Evolutionary conservation across 2,113 vertebrate genomes (phyloP).

Genomic region (Clupea harengus): DNA sequence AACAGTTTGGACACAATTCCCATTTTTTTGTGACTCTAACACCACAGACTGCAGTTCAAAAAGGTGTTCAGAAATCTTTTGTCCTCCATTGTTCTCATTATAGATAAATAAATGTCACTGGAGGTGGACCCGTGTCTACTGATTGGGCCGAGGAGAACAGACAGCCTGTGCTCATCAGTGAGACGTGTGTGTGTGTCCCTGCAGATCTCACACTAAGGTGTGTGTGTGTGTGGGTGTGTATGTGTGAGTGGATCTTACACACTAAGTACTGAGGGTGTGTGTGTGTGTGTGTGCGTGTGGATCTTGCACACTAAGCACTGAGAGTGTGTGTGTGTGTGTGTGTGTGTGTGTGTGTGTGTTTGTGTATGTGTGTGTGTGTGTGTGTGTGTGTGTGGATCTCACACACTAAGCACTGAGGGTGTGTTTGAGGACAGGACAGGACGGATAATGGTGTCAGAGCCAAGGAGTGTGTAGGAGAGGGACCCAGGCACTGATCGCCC

Average conservation of each 20-base stretch:
- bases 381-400: neutral
- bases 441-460: constrained; percentile 23
- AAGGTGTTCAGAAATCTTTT: too few relatives aligned
- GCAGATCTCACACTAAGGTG: too few relatives aligned
- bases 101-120: too few relatives aligned
- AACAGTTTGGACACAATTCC: too few relatives aligned
- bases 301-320: too few relatives aligned
- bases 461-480: neutral
- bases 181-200: neutral
- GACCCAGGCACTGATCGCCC: neutral
- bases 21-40: too few relatives aligned
- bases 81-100: too few relatives aligned
- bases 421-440: constrained; percentile 28
- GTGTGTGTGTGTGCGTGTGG: neutral
- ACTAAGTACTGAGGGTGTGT: neutral
- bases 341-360: neutral
- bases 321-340: too few relatives aligned
- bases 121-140: neutral
- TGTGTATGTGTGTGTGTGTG: neutral
- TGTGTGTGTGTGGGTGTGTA: too few relatives aligned
- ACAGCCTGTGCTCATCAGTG: neutral
- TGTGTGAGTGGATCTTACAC: neutral
- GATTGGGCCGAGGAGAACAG: neutral
- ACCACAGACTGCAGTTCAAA: neutral
- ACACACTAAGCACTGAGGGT: neutral